These are phyloP conservation scores for Hippasteria phrygiana DNA, from an alignment of 53 echinoderm and acorn worm species.

Conservation along the genomic window DNA sequence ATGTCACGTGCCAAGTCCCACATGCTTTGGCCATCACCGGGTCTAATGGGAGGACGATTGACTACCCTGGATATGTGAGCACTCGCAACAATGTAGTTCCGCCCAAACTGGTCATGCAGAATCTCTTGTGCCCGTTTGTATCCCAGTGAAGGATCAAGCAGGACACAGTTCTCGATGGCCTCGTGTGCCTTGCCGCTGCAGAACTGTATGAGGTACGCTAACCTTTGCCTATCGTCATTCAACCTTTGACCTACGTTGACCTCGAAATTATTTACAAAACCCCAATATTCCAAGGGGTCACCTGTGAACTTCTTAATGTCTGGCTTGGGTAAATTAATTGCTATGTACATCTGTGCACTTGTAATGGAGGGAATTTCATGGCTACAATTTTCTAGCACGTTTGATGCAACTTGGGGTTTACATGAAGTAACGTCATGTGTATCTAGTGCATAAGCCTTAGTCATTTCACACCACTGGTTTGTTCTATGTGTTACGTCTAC, in stretches of 20 bases:
- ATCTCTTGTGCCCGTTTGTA: conserved; percentile 51
- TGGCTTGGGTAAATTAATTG: conserved; percentile 78
- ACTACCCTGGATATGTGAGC: conserved; percentile 61
- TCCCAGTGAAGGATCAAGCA: conserved; percentile 50
- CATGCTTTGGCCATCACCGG: conserved; percentile 43
- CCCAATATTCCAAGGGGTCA: conserved; percentile 76
- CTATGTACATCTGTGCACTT: conserved; percentile 61
- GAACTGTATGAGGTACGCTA: conserved; percentile 71
- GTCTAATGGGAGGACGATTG: conserved; percentile 52
- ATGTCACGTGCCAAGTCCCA: conserved; percentile 80
- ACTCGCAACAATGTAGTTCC: conserved; percentile 65
- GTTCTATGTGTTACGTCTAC: conserved; percentile 14
- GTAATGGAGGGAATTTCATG: background rate
- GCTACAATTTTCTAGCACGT: background rate
- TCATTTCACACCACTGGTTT: conserved; percentile 45
- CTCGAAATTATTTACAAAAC: conserved; percentile 71
- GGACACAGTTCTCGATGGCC: conserved; percentile 61
- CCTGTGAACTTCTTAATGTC: conserved; percentile 71
- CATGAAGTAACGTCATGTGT: background rate
- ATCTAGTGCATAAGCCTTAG: background rate
- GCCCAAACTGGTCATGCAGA: conserved; percentile 76
- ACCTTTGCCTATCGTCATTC: conserved; percentile 42
- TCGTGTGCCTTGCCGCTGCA: conserved; percentile 65
- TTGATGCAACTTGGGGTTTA: background rate
- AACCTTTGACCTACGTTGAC: conserved; percentile 44